Evolutionary conservation across 2,888 invertebrate species (phyloP).

Genomic region (Branchipolynoe longqiensis): DNA sequence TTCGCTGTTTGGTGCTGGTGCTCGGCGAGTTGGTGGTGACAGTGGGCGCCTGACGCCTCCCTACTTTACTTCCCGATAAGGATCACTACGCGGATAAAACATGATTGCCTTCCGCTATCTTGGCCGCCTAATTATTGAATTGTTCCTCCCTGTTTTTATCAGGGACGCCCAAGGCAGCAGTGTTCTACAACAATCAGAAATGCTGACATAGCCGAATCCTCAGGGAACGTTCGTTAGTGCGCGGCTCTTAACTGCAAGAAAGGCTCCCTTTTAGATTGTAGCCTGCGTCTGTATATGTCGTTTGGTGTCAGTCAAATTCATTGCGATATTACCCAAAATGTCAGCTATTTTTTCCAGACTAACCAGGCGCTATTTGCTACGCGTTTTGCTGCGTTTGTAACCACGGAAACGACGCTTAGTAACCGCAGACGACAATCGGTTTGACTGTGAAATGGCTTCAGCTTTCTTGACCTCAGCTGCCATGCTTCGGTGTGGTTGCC

Average conservation of each 20-base stretch:
- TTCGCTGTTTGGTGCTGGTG: neutral
- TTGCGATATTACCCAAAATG: too few relatives aligned
- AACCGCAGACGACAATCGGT: too few relatives aligned
- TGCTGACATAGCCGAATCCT: constrained; percentile 39
- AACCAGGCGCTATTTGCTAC: too few relatives aligned
- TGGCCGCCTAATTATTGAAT: constrained; percentile 53
- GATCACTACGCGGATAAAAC: constrained; percentile 46
- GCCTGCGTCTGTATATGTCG: neutral
- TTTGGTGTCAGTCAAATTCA: neutral
- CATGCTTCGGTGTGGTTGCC: too few relatives aligned
- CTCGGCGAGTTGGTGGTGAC: neutral
- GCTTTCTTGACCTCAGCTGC: too few relatives aligned
- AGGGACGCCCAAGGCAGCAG: constrained; percentile 33
- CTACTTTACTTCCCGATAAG: constrained; percentile 46
- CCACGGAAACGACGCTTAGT: too few relatives aligned
- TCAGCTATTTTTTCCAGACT: too few relatives aligned
- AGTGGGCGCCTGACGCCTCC: constrained; percentile 20
- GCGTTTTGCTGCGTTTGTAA: too few relatives aligned
- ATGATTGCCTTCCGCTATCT: constrained; percentile 56
- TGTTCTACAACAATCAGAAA: constrained; percentile 50
- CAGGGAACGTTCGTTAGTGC: constrained; percentile 10
- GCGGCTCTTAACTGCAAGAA: too few relatives aligned
- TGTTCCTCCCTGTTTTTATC: constrained; percentile 52
- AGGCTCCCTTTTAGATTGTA: neutral
- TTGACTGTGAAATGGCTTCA: too few relatives aligned